Base-by-base conservation (phyloP, 2,113 vertebrate species). In the Hemiscyllium ocellatum region DNA sequence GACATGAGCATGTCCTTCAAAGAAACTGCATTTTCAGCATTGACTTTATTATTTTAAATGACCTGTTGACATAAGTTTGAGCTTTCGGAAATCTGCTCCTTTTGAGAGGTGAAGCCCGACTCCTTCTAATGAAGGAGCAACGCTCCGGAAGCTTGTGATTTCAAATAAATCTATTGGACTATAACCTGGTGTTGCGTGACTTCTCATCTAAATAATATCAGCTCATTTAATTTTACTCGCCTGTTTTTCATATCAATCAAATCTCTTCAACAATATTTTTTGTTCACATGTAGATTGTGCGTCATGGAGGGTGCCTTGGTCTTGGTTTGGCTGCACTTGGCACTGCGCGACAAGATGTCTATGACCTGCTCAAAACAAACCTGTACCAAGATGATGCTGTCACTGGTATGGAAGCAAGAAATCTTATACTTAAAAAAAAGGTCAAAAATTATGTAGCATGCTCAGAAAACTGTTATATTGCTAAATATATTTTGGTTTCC, bases 321-420 rank as follows among this genome's bases (percentile, higher is more conserved):
- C 98, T 99, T 90, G 99, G 99, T 70, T 97, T 99, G 96, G 99
- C 99, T 97, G 99, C 99, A 24, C 97, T 99, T 97, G 99, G 99
- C 29, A 99, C 99, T 10, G 99, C 99, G 56, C 98, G 99, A 70
- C 99, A 99, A 95, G 99, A 99, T 97, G 99, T 99, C 85, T 99
- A 99, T 0, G 99, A 99, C 95, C 97, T 99, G 87, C 98, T 99
- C 42, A 99, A 99, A 98, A 99, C 99, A 96, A 99, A 99, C 96
- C 98, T 99, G 0, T 99, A 99, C 96, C 99, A 99, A 96, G 99
- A 99, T 97, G 99, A 99, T 97, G 99, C 99, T 50, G 99, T 99
- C 96, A 99, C 99, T 97, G 99, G 99, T 99, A 97, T 96, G 76
- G 85, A 72, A 95, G 69, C 65, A 3, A 86, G 33, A 68, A 89